Evolutionary conservation across 2,113 vertebrate genomes (phyloP), one percentile per base, ranked within the genome.

Genomic region (Pomatostomus ruficeps): DNA sequence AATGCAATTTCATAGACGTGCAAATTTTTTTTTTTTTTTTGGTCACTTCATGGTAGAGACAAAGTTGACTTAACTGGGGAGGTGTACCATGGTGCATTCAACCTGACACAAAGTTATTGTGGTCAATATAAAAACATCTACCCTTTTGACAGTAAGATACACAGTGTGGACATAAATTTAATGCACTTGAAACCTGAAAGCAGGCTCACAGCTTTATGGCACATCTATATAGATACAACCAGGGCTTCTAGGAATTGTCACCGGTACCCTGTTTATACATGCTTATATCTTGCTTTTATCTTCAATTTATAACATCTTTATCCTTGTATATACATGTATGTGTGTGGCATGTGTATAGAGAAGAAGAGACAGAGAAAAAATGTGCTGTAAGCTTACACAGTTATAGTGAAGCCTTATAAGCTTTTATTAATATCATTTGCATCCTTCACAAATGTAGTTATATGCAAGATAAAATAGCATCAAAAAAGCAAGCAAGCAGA

Each of bases 361-460:
- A 66, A 11, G 21, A 55, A 88, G 17, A 74, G 33, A 61, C 33
- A 70, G 10, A 88, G 42, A 55, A 58, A 84, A 40, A 92, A 42
- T 11, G 43, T 66, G 38, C 6, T 79, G 9, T 65, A 74, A 78
- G 29, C 33, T 95, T 70, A 42, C 55, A 93, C 35, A 81, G n/a
- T 65, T 92, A 88, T 26, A 52, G 33, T 71, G 66, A 89, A 93
- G n/a, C 33, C 16, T 58, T 75, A 71, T 58, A 72, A 92, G 91
- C 46, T 95, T 93, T 94, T 85, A 95, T 96, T 96, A 89, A 85
- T 76, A 80, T 54, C 22, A 45, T 59, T 95, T 95, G 10, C 48
- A 65, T 42, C 42, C 87, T 91, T 95, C 57, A 72, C 21, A 88
- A 73, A 75, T 61, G 54, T 48, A 72, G 15, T 25, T 42, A 17